Evolutionary conservation across 1,140 invertebrate genomes (phyloP).

Genomic region (Solenopsis fugax): DNA sequence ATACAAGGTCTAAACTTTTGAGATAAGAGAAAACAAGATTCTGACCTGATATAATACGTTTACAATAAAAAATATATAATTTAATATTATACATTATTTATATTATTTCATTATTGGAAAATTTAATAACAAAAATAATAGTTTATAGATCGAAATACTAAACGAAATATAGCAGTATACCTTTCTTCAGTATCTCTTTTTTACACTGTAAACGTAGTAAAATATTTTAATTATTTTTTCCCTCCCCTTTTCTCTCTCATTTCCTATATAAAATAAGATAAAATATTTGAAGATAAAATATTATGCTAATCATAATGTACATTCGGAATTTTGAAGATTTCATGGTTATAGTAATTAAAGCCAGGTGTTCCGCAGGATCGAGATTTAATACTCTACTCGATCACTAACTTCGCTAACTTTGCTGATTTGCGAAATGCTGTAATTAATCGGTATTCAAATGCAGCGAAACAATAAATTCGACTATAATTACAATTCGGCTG

Average conservation of each 20-base stretch:
- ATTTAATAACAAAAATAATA: background rate
- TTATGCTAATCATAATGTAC: background rate
- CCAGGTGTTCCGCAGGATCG: background rate
- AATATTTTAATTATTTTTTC: background rate
- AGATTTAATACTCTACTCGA: conserved; percentile 44
- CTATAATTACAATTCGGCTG: conserved; percentile 54
- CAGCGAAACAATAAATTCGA: conserved; percentile 54
- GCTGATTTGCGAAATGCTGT: conserved; percentile 65
- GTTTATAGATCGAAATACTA: background rate
- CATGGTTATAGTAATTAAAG: conserved; percentile 1
- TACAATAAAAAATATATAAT: background rate
- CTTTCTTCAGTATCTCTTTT: background rate
- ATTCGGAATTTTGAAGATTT: background rate
- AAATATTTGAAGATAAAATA: background rate
- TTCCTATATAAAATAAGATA: background rate
- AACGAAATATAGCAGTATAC: background rate
- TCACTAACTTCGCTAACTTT: conserved; percentile 16
- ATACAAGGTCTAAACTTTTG: background rate
- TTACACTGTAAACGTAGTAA: background rate
- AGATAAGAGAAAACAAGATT: conserved; percentile 8
- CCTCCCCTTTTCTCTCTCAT: background rate
- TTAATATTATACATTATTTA: background rate
- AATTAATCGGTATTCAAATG: conserved; percentile 66
- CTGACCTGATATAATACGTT: background rate
- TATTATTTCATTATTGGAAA: background rate